phyloP scores from a whole-genome alignment of 2,888 invertebrate species.

The Carcina quercana region DNA sequence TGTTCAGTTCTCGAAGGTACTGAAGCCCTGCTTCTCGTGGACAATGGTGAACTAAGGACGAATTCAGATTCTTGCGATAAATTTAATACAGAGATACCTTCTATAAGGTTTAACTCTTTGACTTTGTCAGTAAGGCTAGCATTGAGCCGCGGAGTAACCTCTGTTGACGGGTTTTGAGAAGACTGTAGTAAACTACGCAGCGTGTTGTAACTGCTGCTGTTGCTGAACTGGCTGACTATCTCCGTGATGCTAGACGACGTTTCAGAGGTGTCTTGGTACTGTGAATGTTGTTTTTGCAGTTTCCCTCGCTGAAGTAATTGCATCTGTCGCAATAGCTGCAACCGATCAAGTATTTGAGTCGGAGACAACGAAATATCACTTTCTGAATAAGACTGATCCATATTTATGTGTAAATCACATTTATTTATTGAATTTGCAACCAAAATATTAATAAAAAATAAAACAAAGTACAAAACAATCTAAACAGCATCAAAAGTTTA shows the following conservation, averaged over 20 bases:
- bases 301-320: slow-evolving; percentile 61
- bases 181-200: slow-evolving; percentile 56
- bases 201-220: slow-evolving; percentile 58
- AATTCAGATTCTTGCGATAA: slow-evolving; percentile 59
- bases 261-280: slow-evolving; percentile 47
- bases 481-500: slow-evolving; percentile 2
- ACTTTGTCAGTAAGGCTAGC: slow-evolving; percentile 29
- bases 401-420: too few species aligned
- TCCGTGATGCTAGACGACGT: slow-evolving; percentile 50
- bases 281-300: slow-evolving; percentile 53
- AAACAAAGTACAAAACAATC: not conserved
- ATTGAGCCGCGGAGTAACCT: slow-evolving; percentile 26
- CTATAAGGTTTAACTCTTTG: slow-evolving; percentile 49
- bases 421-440: too few species aligned
- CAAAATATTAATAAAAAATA: too few species aligned
- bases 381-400: slow-evolving; percentile 56
- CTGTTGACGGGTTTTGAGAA: slow-evolving; percentile 30
- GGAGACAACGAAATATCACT: slow-evolving; percentile 59
- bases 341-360: slow-evolving; percentile 54
- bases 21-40: slow-evolving; percentile 36
- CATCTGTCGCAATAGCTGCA: slow-evolving; percentile 54
- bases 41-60: slow-evolving; percentile 35
- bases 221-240: slow-evolving; percentile 60
- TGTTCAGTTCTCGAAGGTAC: slow-evolving; percentile 17
- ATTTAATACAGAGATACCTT: slow-evolving; percentile 60